Percentiles rank a stretch among this genome's conserved stretches.
Evolutionary conservation across 2,797 vertebrate genomes (phyloP).

Genomic region (Microhierax caerulescens): DNA sequence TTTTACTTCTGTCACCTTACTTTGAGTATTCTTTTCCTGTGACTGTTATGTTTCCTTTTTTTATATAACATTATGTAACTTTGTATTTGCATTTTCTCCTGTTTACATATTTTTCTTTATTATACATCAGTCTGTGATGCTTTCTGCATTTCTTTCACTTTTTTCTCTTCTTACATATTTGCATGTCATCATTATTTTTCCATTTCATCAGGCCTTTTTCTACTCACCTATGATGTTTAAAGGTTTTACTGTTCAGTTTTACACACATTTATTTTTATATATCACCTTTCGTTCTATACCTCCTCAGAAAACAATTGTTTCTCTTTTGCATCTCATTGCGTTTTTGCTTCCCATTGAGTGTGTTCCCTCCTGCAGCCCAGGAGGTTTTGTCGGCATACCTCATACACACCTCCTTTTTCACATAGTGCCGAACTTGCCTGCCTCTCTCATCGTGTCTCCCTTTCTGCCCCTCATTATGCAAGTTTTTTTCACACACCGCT

Average conservation of each 20-base stretch:
- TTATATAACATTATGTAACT: neutral
- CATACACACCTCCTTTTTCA: neutral
- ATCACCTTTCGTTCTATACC: neutral
- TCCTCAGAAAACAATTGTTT: neutral
- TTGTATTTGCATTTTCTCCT: neutral
- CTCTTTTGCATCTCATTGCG: neutral
- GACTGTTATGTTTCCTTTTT: neutral
- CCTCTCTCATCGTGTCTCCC: neutral
- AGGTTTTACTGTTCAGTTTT: neutral
- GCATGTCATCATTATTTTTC: neutral
- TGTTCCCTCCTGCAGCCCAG: neutral
- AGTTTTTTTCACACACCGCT: neutral
- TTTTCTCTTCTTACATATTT: neutral
- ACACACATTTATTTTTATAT: fast-evolving
- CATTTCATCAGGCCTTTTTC: neutral
- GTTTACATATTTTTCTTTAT: neutral
- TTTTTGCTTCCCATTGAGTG: neutral
- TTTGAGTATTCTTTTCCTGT: neutral
- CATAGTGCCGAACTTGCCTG: neutral
- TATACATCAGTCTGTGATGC: neutral
- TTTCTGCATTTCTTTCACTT: neutral
- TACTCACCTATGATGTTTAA: neutral
- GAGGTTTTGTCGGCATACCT: neutral
- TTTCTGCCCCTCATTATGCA: neutral
- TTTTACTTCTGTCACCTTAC: neutral